These are phyloP conservation scores for Acrobasis repandana DNA, from an alignment of 2,888 invertebrate species.

Conservation along the genomic window DNA sequence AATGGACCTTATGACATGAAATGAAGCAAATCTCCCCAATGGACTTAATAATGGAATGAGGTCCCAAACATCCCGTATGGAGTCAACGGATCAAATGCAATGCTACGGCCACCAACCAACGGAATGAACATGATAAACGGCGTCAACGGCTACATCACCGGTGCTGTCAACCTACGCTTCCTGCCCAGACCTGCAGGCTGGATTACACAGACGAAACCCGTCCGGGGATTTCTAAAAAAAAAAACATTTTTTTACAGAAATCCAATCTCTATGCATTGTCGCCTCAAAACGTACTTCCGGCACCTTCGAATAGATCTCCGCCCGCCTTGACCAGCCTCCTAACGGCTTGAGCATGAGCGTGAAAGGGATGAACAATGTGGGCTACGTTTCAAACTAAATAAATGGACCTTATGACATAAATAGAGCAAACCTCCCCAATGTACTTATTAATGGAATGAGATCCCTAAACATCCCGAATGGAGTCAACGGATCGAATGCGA, in stretches of 20 bases:
- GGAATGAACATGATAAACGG: not conserved
- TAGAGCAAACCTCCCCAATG: not conserved
- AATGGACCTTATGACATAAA: not conserved
- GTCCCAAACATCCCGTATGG: not conserved
- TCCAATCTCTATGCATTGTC: not conserved
- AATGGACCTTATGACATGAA: not conserved
- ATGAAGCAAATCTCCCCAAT: not conserved
- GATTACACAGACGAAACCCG: not conserved
- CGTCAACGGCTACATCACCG: constrained; percentile 40
- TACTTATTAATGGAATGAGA: not conserved
- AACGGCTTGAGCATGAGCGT: not conserved
- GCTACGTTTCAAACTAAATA: not conserved
- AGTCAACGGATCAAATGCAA: not conserved
- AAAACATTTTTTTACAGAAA: constrained; percentile 11
- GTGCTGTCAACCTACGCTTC: constrained; percentile 34
- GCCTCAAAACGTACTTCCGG: not conserved
- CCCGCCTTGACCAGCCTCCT: constrained; percentile 1
- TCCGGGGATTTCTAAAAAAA: no score
- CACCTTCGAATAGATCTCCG: not conserved
- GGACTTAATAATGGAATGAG: not conserved
- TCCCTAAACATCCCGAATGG: not conserved
- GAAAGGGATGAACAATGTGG: not conserved
- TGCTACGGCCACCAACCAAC: not conserved
- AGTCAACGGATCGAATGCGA: not conserved
- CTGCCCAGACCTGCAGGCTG: not conserved